These are phyloP conservation scores for Pachyrhynchus sulphureomaculatus DNA, from an alignment of 1,140 invertebrate genomes.

Conservation along the genomic window DNA sequence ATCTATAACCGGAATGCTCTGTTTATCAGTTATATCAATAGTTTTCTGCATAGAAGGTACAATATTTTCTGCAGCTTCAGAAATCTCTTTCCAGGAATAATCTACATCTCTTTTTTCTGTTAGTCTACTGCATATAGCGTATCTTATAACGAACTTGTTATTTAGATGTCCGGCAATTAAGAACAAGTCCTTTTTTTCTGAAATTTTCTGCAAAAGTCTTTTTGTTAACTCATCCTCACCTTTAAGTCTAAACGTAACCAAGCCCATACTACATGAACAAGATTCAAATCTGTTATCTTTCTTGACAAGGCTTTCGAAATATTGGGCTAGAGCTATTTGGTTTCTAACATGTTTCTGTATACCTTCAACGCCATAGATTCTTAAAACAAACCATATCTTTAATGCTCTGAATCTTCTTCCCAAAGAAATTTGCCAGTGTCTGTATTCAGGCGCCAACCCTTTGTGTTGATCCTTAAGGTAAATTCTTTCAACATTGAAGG, in stretches of 20 bases:
- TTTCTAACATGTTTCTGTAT: slow-evolving; percentile 78
- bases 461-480: slow-evolving; percentile 76
- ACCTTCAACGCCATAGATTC: slow-evolving; percentile 80
- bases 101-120: slow-evolving; percentile 72
- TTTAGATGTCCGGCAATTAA: slow-evolving; percentile 74
- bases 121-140: slow-evolving; percentile 76
- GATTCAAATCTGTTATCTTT: slow-evolving; percentile 76
- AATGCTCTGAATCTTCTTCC: slow-evolving; percentile 89
- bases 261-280: slow-evolving; percentile 62
- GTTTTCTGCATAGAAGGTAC: slow-evolving; percentile 12
- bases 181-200: slow-evolving; percentile 78
- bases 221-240: slow-evolving; percentile 74
- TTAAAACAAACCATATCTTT: slow-evolving; percentile 93
- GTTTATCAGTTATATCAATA: slow-evolving; percentile 7
- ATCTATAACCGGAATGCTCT: slow-evolving; percentile 16
- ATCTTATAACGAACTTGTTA: slow-evolving; percentile 74
- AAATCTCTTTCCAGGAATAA: slow-evolving; percentile 82
- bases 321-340: slow-evolving; percentile 72
- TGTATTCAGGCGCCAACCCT: slow-evolving; percentile 78
- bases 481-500: slow-evolving; percentile 91
- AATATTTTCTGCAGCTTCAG: slow-evolving; percentile 55
- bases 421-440: slow-evolving; percentile 94
- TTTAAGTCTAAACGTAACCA: slow-evolving; percentile 87
- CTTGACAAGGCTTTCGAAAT: slow-evolving; percentile 72
- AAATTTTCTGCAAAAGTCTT: slow-evolving; percentile 73